Conservation (phyloP, 2,113 vertebrate genomes). For the Symphodus melops region DNA sequence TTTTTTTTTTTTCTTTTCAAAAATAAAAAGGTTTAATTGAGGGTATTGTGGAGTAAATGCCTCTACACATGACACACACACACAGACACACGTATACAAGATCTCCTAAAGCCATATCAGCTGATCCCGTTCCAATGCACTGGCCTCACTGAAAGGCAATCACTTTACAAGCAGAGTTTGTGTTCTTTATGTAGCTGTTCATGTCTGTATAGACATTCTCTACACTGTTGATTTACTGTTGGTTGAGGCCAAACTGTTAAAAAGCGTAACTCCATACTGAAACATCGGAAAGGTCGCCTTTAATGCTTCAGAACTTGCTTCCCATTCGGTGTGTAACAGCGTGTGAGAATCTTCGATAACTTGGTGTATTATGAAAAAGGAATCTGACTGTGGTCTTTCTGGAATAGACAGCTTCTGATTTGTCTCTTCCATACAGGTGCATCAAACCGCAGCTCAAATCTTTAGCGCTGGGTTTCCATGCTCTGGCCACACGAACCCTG, state of each 20-base stretch:
- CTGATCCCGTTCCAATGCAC: slow-evolving; percentile 26
- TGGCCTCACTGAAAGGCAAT: slow-evolving; percentile 2
- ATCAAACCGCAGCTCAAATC: slow-evolving; percentile 92
- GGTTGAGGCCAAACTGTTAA: too few species aligned
- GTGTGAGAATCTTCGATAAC: too few species aligned
- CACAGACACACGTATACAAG: slow-evolving; percentile 1
- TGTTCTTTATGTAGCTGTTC: background rate
- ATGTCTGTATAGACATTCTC: too few species aligned
- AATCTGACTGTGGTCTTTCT: background rate
- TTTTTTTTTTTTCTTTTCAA: too few species aligned
- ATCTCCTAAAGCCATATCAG: slow-evolving; percentile 37
- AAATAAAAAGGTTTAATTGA: too few species aligned
- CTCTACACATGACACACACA: background rate
- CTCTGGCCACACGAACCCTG: slow-evolving; percentile 89
- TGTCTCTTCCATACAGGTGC: slow-evolving; percentile 77
- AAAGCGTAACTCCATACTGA: too few species aligned
- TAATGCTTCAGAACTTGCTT: too few species aligned
- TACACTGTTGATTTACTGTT: too few species aligned
- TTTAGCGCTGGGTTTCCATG: slow-evolving; percentile 91
- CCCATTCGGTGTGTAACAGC: too few species aligned
- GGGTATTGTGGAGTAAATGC: background rate
- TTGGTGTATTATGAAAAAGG: too few species aligned
- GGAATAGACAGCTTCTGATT: background rate
- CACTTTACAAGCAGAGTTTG: background rate
- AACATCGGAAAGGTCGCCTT: too few species aligned